Evolutionary conservation across 2,113 vertebrate genomes (phyloP), one percentile per base, ranked within the genome.

Genomic region (Gnathochromis pfefferi): DNA sequence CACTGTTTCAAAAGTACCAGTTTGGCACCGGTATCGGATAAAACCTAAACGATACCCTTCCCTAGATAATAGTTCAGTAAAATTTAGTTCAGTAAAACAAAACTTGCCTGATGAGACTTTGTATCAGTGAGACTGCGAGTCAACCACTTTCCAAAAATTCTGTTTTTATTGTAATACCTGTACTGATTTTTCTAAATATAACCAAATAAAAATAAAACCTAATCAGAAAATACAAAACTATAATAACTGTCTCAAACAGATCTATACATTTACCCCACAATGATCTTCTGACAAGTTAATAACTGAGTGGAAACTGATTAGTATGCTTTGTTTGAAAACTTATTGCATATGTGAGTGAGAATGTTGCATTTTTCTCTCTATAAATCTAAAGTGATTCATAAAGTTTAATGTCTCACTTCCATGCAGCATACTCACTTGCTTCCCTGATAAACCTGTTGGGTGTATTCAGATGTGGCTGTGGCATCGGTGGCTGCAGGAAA

Each of bases 361-460:
- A 0, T 11, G 42, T 47, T 47, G 3, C 14, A 75, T 1, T 75
- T 75, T 19, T 47, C 13, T 4, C 68, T 47, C 0, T 2, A 12
- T 11, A 45, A 70, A 65, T 38, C 0, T 65, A 65, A 65, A 63
- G 23, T 14, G 13, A 65, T 65, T 5, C 19, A 38, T 38, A 65
- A 65, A 68, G 60, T 68, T 68, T 68, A 68, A 42, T 42, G 7
- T 13, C 23, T 60, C 7, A 17, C 51, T 1, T 65, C 7, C 5
- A 26, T 42, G 65, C 51, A 23, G 55, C 13, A 9, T 33, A 95
- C 96, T 96, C 92, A 97, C 96, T 88, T 96, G 94, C 14, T 96
- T 85, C 92, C 95, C 92, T 96, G 96, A 91, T 96, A 97, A 28
- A 96, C 95, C 85, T 96, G 95, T 54, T 96, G 95, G 63, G 90